Evolutionary conservation across 2,797 vertebrate species (phyloP), one percentile per base, ranked within the genome.

Genomic region (Pogonophryne albipinna): DNA sequence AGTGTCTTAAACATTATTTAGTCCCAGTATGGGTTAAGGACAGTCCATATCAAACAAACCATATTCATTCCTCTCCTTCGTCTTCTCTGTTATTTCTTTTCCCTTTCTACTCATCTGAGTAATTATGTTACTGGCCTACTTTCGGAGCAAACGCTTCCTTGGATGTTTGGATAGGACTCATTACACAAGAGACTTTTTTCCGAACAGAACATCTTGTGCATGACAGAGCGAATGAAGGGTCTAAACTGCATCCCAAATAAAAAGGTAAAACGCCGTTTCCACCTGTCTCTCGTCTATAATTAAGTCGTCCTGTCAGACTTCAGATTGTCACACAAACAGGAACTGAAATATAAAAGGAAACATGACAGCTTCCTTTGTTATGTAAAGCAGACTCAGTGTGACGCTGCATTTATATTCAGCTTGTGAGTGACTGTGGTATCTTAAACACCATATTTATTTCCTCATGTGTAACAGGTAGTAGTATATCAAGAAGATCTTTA

Each of bases 51-150:
- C 80, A 87, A 92, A 92, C 81, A 85, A 82, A 85, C 66, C 80
- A 51, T 76, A 82, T 76, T 78, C 82, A 69, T 70, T 15, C 69
- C 53, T 55, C 68, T 75, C 52, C 52, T 31, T 62, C 44, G 27
- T 19, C 57, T 57, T 62, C 49, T 62, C 49, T 52, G 74, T 45
- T 69, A 31, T 79, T 79, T 71, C 63, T 17, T 70, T 59, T 61
- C 34, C 47, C 51, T 80, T 83, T 84, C 79, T 76, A 87, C 84
- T 86, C 80, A 75, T 89, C 79, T 55, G 66, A 86, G 91, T 87
- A 90, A 90, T 91, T 86, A 91, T 92, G 91, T 90, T 87, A 86
- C 83, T 89, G 90, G 80, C 90, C 92, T 90, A 91, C 82, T 89
- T 92, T 76, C 59, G 64, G 46, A 81, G 77, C 80, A 64, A 84